Percentiles rank a stretch among this genome's conserved stretches.
Evolutionary conservation across 2,888 invertebrate species (phyloP).

Genomic region (Aleiodes leptofemur): DNA sequence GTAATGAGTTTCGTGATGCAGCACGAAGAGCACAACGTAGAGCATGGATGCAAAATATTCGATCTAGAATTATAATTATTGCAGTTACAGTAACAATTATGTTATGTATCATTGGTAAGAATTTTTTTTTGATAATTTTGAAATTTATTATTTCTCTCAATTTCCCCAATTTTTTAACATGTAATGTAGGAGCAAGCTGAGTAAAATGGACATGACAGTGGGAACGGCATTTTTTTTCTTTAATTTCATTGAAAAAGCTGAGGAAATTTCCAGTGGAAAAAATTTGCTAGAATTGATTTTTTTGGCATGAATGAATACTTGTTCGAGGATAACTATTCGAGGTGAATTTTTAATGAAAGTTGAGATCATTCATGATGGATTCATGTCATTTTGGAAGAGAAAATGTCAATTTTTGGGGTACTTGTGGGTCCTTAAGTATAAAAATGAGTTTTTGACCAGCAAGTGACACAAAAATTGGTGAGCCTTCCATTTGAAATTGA

Average conservation of each 20-base stretch:
- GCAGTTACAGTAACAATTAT: conserved; percentile 64
- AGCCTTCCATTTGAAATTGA: too few species aligned
- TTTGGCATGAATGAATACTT: too few species aligned
- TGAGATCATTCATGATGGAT: too few species aligned
- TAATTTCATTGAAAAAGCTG: not conserved
- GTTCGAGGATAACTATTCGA: too few species aligned
- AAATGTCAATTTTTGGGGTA: too few species aligned
- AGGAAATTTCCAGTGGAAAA: too few species aligned
- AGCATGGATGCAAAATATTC: conserved; percentile 71
- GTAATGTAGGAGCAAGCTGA: not conserved
- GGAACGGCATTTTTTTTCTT: not conserved
- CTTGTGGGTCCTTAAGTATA: too few species aligned
- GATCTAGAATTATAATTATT: conserved; percentile 65
- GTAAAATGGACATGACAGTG: not conserved
- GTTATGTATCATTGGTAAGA: conserved; percentile 70
- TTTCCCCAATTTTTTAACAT: too few species aligned
- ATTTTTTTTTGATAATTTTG: conserved; percentile 1
- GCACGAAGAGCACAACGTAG: conserved; percentile 68
- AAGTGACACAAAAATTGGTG: too few species aligned
- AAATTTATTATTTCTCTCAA: conserved; percentile 17
- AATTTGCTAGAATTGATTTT: too few species aligned
- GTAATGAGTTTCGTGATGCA: conserved; percentile 70
- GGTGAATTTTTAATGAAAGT: not conserved
- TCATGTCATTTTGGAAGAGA: too few species aligned
- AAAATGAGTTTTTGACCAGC: too few species aligned